phyloP scores from a whole-genome alignment of 2,888 invertebrate species.

The Incurvaria masculella region DNA sequence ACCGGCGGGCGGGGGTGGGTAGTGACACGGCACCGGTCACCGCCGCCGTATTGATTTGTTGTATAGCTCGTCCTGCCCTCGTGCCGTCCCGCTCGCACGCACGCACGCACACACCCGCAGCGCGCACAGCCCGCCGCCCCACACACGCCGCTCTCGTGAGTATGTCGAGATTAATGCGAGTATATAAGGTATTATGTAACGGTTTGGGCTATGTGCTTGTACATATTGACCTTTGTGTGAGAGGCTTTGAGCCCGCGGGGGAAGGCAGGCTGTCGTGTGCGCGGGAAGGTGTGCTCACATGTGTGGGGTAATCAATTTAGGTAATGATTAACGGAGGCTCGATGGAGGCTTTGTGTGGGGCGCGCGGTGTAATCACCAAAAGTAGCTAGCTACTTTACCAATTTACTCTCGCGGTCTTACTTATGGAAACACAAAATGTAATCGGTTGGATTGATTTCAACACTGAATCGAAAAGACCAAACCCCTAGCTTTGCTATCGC shows the following conservation, averaged over 20 bases:
- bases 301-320: neutral
- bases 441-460: too few species aligned
- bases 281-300: neutral
- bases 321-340: neutral
- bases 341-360: neutral
- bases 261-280: neutral
- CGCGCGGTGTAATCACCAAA: too few species aligned
- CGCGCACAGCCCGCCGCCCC: constrained; percentile 43
- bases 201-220: neutral
- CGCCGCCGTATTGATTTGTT: constrained; percentile 60
- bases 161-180: constrained; percentile 13
- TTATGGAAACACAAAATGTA: too few species aligned
- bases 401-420: too few species aligned
- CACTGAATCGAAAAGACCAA: too few species aligned
- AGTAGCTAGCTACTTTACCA: too few species aligned
- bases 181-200: neutral
- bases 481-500: too few species aligned
- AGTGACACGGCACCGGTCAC: constrained; percentile 59
- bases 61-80: constrained; percentile 57
- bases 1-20: constrained; percentile 28
- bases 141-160: constrained; percentile 32
- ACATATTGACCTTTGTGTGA: neutral
- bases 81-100: neutral
- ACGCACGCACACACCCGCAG: constrained; percentile 29
- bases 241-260: neutral